phyloP scores from a whole-genome alignment of 2,113 vertebrate species.

The Lophius piscatorius region DNA sequence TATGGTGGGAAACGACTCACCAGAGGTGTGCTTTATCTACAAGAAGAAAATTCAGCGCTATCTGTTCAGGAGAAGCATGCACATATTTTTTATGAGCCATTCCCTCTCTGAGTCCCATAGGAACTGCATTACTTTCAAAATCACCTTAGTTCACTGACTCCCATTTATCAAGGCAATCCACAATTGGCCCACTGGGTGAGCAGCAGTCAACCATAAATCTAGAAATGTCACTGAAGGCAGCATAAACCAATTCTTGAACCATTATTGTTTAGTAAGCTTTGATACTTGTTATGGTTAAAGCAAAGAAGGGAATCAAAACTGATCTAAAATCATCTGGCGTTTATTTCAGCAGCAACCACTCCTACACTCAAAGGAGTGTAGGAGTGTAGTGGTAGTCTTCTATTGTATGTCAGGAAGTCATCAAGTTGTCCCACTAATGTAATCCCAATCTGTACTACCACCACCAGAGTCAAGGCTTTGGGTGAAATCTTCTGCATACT shows the following conservation, averaged over 20 bases:
- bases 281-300: slow-evolving; percentile 39
- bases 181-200: slow-evolving; percentile 62
- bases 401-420: background rate
- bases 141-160: slow-evolving; percentile 37
- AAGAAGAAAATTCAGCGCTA: slow-evolving; percentile 19
- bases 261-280: slow-evolving; percentile 44
- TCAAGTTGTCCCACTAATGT: too few relatives aligned
- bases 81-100: slow-evolving; percentile 12
- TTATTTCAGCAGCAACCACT: background rate
- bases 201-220: slow-evolving; percentile 59
- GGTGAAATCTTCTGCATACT: too few relatives aligned
- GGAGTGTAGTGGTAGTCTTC: background rate
- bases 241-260: slow-evolving; percentile 31
- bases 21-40: background rate
- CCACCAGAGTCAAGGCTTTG: too few relatives aligned
- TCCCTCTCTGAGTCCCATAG: slow-evolving; percentile 8
- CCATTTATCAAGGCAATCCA: slow-evolving; percentile 56
- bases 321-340: slow-evolving; percentile 20
- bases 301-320: slow-evolving; percentile 30
- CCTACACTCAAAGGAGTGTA: too few relatives aligned
- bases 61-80: background rate
- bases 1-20: background rate
- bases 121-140: slow-evolving; percentile 45
- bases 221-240: slow-evolving; percentile 52
- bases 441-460: too few relatives aligned